Evolutionary conservation across 2,113 vertebrate species (phyloP), one percentile per base, ranked within the genome.

Genomic region (Microcebus jonahi): DNA sequence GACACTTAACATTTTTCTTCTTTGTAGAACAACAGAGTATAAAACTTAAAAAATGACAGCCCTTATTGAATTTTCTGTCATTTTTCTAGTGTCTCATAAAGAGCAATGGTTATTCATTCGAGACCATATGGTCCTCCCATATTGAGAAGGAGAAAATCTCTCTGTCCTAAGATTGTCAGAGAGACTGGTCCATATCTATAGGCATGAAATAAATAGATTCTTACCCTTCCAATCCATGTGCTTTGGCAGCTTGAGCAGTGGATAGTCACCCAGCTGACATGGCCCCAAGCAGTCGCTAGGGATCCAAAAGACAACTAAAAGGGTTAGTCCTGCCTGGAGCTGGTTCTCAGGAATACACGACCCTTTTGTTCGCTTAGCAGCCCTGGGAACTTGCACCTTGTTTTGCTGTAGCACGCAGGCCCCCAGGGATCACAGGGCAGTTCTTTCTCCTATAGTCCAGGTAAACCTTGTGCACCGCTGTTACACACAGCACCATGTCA

Each of bases 401-500:
- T 76, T 91, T 20, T 48, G 17, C 50, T 36, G 57, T 42, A 70
- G 45, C 63, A 11, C 0, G 25, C 48, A 20, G 23, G 39, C 42
- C 81, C 75, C 50, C 0, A 2, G 29, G 89, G 75, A 59, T 20
- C 0, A 0, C 39, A 14, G n/a, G 48, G 34, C 10, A 13, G 61
- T 34, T 73, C 29, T 55, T 29, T 7, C 61, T 31, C 59, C 63
- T 31, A 11, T 31, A 3, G 3, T 17, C 55, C 12, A 79, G 68
- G 12, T 34, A 42, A 42, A 0, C 45, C 55, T 53, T 3, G 27
- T 42, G 18, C 25, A 34, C 23, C 53, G 50, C 86, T 13, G 21
- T 21, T n/a, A 3, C 1, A 25, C 31, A 12, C 34, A 90, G 63
- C 50, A 0, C 55, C 34, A 3, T 8, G 0, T 34, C 5, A 0